phyloP scores from a whole-genome alignment of 2,113 vertebrate genomes.

The Chiloscyllium plagiosum region DNA sequence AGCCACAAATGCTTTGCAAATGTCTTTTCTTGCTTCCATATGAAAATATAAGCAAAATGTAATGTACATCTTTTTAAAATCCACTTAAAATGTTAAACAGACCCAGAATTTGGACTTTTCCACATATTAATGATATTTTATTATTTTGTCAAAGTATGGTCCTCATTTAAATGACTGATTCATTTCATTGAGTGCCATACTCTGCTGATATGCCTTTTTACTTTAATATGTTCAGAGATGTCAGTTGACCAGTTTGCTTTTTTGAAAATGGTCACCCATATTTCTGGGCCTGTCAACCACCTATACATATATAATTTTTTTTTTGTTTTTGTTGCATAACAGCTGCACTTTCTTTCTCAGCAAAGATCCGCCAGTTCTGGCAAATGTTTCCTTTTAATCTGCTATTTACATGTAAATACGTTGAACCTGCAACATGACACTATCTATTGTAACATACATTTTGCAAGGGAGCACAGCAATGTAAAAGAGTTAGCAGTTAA shows the following conservation, averaged over 20 bases:
- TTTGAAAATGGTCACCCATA: conserved; percentile 56
- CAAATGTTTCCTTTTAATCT: conserved; percentile 70
- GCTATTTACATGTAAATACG: conserved; percentile 99
- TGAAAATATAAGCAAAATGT: conserved; percentile 99
- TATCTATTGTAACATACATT: conserved; percentile 99
- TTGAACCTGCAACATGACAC: conserved; percentile 99
- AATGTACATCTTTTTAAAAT: conserved; percentile 84
- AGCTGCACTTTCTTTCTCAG: conserved; percentile 84
- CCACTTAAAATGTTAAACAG: conserved; percentile 95
- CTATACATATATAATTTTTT: conserved; percentile 69
- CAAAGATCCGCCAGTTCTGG: conserved; percentile 82
- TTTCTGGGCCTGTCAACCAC: conserved; percentile 73
- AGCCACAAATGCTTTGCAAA: conserved; percentile 99
- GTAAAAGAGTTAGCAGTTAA: conserved; percentile 88
- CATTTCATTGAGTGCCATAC: conserved; percentile 64
- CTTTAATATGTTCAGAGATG: conserved; percentile 48
- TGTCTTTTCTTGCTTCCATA: conserved; percentile 91
- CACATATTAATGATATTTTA: conserved; percentile 46
- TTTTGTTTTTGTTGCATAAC: conserved; percentile 96
- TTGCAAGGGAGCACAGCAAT: conserved; percentile 96
- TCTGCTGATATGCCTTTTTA: conserved; percentile 54
- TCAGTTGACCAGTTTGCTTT: conserved; percentile 53
- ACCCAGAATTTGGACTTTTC: conserved; percentile 64
- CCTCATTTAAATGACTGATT: conserved; percentile 63
- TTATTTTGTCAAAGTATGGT: conserved; percentile 66